Evolutionary conservation across 2,113 vertebrate species (phyloP), one percentile per base, ranked within the genome.

Genomic region (Platichthys stellatus): DNA sequence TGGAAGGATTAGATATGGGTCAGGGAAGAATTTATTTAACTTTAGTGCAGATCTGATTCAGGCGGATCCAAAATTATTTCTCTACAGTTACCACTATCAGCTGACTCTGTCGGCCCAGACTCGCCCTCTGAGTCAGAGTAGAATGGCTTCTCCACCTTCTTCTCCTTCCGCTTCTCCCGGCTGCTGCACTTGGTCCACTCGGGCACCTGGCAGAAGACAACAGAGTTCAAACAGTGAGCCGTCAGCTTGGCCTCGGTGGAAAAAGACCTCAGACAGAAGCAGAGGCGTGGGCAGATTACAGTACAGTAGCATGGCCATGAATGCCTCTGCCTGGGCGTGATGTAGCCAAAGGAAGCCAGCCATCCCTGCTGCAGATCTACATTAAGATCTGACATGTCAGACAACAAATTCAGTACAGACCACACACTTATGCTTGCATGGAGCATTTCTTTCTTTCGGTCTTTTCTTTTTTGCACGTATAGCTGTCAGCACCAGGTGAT

Each of bases 151-250:
- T 99, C 98, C 79, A 95, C 95, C 65, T 98, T 99, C 82, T 98
- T 98, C 88, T 99, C 98, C 94, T 99, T 99, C 78, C 97, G 94
- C 92, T 99, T 98, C 88, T 99, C 98, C 0, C 97, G 94, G 83
- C 94, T 96, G 79, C 96, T 97, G 91, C 97, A 98, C 79, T 98
- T 99, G 87, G 96, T 99, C 98, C 98, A 99, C 59, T 99, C 98
- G 0, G 98, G 98, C 88, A 99, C 97, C 98, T 99, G 93, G 0
- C 81, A 20, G 67, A 71, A 20, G 45, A 71, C 38, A 54, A 81
- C 0, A 2, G 28, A 31, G 26, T 20, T 77, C 15, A 83, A 21
- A 63, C 31, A 45, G 64, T 78, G 4, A 83, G 74, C 5, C 11
- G 15, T 71, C 45, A 80, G 31, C 21, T 31, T 28, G 1, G 53